Evolutionary conservation across 2,888 invertebrate species (phyloP).

Genomic region (Drosophila paucipuncta): DNA sequence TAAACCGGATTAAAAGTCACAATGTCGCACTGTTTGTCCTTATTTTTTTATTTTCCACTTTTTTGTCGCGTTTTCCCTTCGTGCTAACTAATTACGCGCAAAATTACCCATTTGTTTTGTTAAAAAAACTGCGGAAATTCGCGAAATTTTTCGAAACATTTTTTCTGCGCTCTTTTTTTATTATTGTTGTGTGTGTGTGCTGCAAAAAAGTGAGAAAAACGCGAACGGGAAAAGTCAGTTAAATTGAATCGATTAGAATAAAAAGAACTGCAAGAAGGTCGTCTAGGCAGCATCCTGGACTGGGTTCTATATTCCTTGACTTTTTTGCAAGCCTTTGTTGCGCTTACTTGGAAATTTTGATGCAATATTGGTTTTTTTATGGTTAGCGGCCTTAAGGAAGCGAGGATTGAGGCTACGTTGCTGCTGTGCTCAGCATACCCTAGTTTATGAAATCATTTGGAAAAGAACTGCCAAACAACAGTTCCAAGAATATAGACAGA

Average conservation of each 20-base stretch:
- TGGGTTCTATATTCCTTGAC: conserved; percentile 62
- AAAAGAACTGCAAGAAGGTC: conserved; percentile 39
- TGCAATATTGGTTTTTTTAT: conserved; percentile 41
- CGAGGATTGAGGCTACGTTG: conserved; percentile 14
- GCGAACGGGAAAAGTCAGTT: conserved; percentile 64
- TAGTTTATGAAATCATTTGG: conserved; percentile 12
- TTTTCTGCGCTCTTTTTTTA: conserved; percentile 39
- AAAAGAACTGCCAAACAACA: conserved; percentile 21
- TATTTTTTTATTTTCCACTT: conserved; percentile 49
- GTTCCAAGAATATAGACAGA: conserved; percentile 24
- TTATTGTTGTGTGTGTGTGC: conserved; percentile 42
- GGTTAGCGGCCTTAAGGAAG: conserved; percentile 11
- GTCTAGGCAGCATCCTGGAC: background rate
- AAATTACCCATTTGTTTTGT: conserved; percentile 75
- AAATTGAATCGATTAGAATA: conserved; percentile 79
- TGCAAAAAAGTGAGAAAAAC: conserved; percentile 25
- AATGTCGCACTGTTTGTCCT: conserved; percentile 61
- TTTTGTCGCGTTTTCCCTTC: conserved; percentile 64
- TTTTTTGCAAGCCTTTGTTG: conserved; percentile 78
- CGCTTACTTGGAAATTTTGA: conserved; percentile 47
- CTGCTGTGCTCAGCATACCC: conserved; percentile 23
- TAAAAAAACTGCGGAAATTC: conserved; percentile 63
- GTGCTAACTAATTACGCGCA: conserved; percentile 71
- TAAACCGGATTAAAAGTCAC: conserved; percentile 80
- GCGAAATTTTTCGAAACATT: conserved; percentile 56